phyloP scores from a whole-genome alignment of 2,113 vertebrate genomes.

The Zosterops japonicus region DNA sequence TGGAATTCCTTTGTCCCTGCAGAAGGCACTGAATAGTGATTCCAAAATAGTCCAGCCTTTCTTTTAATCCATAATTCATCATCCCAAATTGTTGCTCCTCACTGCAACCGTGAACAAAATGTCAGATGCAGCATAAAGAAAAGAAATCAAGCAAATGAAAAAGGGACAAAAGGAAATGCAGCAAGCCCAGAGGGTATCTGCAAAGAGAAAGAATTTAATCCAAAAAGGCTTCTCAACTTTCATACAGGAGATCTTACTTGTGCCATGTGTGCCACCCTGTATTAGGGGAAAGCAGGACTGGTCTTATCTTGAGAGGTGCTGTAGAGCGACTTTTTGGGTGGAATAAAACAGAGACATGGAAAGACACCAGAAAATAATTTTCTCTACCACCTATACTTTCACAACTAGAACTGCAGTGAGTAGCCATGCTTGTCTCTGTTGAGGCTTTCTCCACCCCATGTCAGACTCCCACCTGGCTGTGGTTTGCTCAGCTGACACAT shows the following conservation, averaged over 20 bases:
- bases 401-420: not conserved
- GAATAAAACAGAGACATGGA: not conserved
- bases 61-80: constrained; percentile 62
- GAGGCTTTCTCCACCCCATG: not conserved
- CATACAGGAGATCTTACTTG: not conserved
- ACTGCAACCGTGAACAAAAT: constrained; percentile 34
- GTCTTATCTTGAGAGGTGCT: accelerated
- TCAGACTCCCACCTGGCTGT: not conserved
- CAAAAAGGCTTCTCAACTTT: not conserved
- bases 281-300: not conserved
- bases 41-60: constrained; percentile 22
- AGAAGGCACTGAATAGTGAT: constrained; percentile 4
- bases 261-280: not conserved
- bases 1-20: constrained; percentile 4
- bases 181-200: not conserved
- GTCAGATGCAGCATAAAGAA: not conserved
- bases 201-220: not conserved
- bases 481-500: not conserved
- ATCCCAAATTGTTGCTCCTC: constrained; percentile 45
- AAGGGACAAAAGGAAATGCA: not conserved
- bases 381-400: not conserved
- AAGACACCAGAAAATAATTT: not conserved
- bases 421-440: not conserved
- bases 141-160: constrained; percentile 37
- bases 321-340: accelerated